Conservation (phyloP, 2,888 invertebrate species). For the Drosophila borealis region DNA sequence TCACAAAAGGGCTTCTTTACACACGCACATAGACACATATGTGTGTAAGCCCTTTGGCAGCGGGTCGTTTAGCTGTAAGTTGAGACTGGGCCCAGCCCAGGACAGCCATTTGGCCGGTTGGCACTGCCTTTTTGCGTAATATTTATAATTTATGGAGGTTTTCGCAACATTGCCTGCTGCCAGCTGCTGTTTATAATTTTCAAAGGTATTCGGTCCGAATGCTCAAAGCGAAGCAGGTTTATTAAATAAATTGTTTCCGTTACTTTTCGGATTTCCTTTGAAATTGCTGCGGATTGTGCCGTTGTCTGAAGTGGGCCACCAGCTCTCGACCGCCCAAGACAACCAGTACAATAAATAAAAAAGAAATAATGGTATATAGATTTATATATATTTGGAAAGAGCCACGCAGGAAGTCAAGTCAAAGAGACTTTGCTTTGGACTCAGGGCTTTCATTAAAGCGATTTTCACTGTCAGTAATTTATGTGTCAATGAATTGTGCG, state of each 20-base stretch:
- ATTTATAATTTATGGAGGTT: conserved; percentile 71
- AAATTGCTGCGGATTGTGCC: conserved; percentile 42
- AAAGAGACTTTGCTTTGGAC: conserved; percentile 24
- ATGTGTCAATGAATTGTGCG: conserved; percentile 62
- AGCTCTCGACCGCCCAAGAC: conserved; percentile 27
- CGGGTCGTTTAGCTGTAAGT: conserved; percentile 47
- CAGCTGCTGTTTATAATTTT: conserved; percentile 57
- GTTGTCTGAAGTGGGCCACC: conserved; percentile 51
- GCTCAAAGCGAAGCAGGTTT: conserved; percentile 51
- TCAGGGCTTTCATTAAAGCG: conserved; percentile 53
- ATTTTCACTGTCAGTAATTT: conserved; percentile 59
- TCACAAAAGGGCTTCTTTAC: conserved; percentile 38
- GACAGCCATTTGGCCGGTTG: conserved; percentile 35
- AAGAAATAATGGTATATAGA: background rate
- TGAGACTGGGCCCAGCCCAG: conserved; percentile 32
- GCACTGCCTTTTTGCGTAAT: conserved; percentile 61
- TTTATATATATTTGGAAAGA: background rate
- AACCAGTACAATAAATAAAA: conserved; percentile 25
- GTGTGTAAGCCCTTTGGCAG: conserved; percentile 15
- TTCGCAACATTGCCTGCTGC: conserved; percentile 22
- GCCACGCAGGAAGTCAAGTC: conserved; percentile 45
- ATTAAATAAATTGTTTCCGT: conserved; percentile 74
- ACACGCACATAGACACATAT: background rate
- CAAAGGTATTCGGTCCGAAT: conserved; percentile 52
- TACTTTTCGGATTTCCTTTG: conserved; percentile 64